Evolutionary conservation across 2,113 vertebrate genomes (phyloP).

Genomic region (Aptenodytes patagonicus): DNA sequence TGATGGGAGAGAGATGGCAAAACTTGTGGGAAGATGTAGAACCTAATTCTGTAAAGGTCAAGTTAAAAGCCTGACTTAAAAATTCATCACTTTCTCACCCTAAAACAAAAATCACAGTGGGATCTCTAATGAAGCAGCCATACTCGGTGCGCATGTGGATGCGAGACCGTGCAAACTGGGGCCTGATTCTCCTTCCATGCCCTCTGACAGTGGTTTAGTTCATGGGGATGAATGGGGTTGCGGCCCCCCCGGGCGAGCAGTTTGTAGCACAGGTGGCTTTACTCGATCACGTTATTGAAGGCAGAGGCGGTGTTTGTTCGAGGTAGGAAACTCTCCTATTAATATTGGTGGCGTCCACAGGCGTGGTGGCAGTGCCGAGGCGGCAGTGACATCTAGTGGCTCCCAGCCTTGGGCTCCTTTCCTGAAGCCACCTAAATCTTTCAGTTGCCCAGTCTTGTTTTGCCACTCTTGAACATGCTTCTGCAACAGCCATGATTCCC

Average conservation of each 20-base stretch:
- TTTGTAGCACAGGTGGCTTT: neutral
- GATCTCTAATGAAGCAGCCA: neutral
- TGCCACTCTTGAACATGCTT: neutral
- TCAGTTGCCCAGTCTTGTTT: neutral
- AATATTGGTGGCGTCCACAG: neutral
- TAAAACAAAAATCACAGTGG: too few relatives aligned
- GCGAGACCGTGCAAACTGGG: neutral
- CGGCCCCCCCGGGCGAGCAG: rapidly evolving
- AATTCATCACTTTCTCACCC: neutral
- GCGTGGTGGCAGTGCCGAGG: neutral
- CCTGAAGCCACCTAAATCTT: neutral
- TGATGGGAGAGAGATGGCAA: neutral
- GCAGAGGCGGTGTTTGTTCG: neutral
- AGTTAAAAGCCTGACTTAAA: neutral
- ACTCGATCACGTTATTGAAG: rapidly evolving
- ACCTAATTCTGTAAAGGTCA: neutral
- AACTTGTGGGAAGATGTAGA: neutral
- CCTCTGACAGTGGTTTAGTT: neutral
- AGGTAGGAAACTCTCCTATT: neutral
- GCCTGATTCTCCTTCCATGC: neutral
- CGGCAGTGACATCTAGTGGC: slow-evolving; percentile 71
- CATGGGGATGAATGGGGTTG: too few relatives aligned
- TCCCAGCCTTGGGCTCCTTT: neutral
- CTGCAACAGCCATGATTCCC: neutral
- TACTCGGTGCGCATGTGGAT: rapidly evolving